Percentiles rank a stretch among this genome's conserved stretches.
Conservation (phyloP, 2,888 invertebrate genomes). For the Andrena bucephala region DNA sequence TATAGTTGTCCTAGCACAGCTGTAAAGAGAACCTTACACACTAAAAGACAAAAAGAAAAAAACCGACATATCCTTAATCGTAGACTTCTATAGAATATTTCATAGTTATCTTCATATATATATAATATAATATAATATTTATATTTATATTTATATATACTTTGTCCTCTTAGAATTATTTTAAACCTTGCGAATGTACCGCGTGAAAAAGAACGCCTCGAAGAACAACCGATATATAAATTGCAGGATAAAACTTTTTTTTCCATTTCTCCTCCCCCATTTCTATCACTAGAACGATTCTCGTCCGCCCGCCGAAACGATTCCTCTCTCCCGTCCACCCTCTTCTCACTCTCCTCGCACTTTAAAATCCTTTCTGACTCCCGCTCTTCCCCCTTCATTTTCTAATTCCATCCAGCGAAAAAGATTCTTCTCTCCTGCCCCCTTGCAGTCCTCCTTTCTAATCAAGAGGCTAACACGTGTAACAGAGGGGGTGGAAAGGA, state of each 20-base stretch:
- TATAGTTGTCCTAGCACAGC: slow-evolving; percentile 84
- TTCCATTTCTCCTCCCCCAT: slow-evolving; percentile 27
- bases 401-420: background rate
- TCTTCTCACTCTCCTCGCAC: background rate
- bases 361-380: background rate
- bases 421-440: background rate
- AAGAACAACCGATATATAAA: slow-evolving; percentile 72
- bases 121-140: slow-evolving; percentile 33
- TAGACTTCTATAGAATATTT: slow-evolving; percentile 70
- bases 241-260: slow-evolving; percentile 66
- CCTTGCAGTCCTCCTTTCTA: background rate
- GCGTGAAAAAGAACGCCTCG: slow-evolving; percentile 67
- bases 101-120: slow-evolving; percentile 65
- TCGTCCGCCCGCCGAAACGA: slow-evolving; percentile 54
- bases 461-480: background rate
- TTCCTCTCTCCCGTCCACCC: slow-evolving; percentile 5
- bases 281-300: slow-evolving; percentile 68
- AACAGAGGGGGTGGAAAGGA: background rate
- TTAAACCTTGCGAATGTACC: slow-evolving; percentile 59
- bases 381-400: background rate
- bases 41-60: slow-evolving; percentile 70
- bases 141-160: slow-evolving; percentile 62
- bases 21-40: slow-evolving; percentile 81
- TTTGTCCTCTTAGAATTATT: slow-evolving; percentile 68
- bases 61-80: slow-evolving; percentile 69